Evolutionary conservation across 2,888 invertebrate genomes (phyloP), one percentile per base, ranked within the genome.

Genomic region (Sarcophaga rosellei): DNA sequence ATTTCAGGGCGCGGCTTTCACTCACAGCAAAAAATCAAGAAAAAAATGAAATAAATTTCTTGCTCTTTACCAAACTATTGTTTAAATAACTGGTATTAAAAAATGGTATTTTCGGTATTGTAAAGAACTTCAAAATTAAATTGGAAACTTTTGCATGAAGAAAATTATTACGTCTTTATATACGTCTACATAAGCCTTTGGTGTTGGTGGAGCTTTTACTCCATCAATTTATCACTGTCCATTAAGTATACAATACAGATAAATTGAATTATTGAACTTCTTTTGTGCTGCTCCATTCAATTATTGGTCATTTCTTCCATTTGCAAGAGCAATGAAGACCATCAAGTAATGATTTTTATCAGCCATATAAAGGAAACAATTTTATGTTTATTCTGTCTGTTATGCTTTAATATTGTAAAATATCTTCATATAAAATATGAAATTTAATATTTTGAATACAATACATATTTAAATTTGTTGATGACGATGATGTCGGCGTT

Each of bases 211-310:
- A 10, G 8, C 8, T 10, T 35, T 35, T 35, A 73, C 17, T 65
- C 45, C 23, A 23, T 53, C 53, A 76, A 63, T 70, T 25, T 59
- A 59, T 70, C 20, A 70, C 15, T 62, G 73, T 70, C 69, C 70
- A 75, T 69, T 62, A 69, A 70, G 57, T 44, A 23, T 45, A 70
- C 70, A 65, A 81, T 35, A 35, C 35, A 8, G 35, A 35, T 35
- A 35, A 35, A 35, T 82, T 53, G 35, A 77, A 72, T 82, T 77
- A 72, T 20, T 72, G 72, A 59, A 63, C 4, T 63, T 23, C 69
- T 65, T 76, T 63, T 76, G 74, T 74, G 12, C 5, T 53, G 11
- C 53, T 25, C 23, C 61, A 61, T 63, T 61, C 8, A 44, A n/a
- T 62, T 74, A 6, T 45, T 62, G 21, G 25, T 4, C 23, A 11